Evolutionary conservation across 1,140 invertebrate species (phyloP).

Genomic region (Zeugodacus cucurbitae): DNA sequence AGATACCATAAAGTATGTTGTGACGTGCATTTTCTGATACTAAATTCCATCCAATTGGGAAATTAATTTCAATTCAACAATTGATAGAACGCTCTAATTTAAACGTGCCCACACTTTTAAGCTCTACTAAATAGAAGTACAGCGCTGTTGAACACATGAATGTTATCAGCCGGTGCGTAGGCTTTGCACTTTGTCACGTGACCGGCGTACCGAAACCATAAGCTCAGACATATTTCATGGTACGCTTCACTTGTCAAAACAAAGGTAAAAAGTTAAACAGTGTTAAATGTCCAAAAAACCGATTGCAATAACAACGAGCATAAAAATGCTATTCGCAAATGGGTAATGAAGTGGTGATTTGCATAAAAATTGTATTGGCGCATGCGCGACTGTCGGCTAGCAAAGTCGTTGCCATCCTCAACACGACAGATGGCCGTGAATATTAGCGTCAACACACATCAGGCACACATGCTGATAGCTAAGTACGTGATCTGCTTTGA

Average conservation of each 20-base stretch:
- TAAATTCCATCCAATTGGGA: not conserved
- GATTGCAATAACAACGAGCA: not conserved
- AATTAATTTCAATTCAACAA: too few relatives aligned
- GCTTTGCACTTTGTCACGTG: not conserved
- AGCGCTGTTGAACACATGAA: not conserved
- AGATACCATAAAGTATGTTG: too few relatives aligned
- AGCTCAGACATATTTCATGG: not conserved
- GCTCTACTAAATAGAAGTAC: not conserved
- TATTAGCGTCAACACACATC: not conserved
- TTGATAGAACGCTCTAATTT: not conserved
- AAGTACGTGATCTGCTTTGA: conserved; percentile 20
- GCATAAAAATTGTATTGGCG: not conserved
- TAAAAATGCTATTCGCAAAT: not conserved
- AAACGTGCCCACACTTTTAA: not conserved
- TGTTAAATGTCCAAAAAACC: not conserved
- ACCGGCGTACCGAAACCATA: not conserved
- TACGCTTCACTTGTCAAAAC: not conserved
- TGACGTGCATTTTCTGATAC: not conserved
- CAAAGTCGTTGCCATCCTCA: not conserved
- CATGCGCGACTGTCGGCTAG: not conserved
- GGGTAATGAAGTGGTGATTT: not conserved
- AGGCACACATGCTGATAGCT: not conserved
- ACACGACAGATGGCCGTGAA: conserved; percentile 9
- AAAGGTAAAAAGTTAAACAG: not conserved
- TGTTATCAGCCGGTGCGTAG: not conserved